Evolutionary conservation across 2,888 invertebrate genomes (phyloP), one percentile per base, ranked within the genome.

Genomic region (Steinernema carpocapsae): DNA sequence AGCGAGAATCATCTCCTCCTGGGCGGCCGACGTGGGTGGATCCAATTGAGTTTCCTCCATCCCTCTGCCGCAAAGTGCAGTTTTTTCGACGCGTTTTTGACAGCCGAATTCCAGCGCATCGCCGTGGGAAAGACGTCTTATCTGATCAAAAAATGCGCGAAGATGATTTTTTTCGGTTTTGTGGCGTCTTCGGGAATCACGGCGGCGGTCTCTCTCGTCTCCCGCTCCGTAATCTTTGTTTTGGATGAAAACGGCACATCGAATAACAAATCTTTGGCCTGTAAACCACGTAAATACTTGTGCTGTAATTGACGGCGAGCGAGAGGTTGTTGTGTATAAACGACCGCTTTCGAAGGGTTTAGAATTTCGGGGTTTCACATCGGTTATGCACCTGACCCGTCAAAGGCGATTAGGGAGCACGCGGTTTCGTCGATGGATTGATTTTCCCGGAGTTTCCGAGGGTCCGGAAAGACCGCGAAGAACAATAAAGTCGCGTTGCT

Each of bases 41-140:
- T 10, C 37, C 48, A 48, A 48, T 48, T 48, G 48, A 19, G 19
- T 48, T 48, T 48, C 48, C n/a, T 4, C 48, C 3, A 3, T 3
- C 19, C 48, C 48, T 48, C 48, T 48, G 19, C 14, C 48, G 48
- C 48, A 48, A 48, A 48, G 48, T 48, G 48, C 48, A 48, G n/a
- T 48, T 48, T 48, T 48, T 48, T 48, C n/a, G n/a, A n/a, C n/a
- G 14, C 17, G 17, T 17, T 14, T 14, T 48, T 14, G 17, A 4
- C 48, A 19, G 48, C 19, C 48, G 10, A 37, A 48, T 48, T 19
- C n/a, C 48, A 48, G 48, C 48, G 48, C 48, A 14, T n/a, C 48
- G 48, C 48, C 19, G 48, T 19, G 19, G 48, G n/a, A 19, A 17
- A 19, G 48, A 4, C 48, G 48, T 48, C 48, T 48, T 48, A 48